Evolutionary conservation across 2,797 vertebrate genomes (phyloP).

Genomic region (Tiaroga cobitis): DNA sequence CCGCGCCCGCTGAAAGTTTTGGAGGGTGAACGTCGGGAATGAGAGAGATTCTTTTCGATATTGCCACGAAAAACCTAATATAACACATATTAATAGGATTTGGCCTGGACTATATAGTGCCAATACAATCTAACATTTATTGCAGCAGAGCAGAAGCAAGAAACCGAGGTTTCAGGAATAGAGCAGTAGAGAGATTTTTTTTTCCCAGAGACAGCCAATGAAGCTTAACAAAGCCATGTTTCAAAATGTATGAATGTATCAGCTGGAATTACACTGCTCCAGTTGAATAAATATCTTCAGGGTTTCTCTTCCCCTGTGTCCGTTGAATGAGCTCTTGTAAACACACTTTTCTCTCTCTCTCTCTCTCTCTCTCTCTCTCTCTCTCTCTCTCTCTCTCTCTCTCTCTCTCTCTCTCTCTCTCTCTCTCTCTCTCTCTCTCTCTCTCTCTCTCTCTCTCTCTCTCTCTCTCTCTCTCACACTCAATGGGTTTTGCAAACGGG

Average conservation of each 20-base stretch:
- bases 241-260: conserved; percentile 53
- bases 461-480: background rate
- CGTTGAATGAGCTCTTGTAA: conserved; percentile 51
- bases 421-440: background rate
- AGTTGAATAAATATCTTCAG: conserved; percentile 58
- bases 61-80: conserved; percentile 35
- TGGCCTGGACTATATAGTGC: conserved; percentile 37
- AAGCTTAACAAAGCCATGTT: conserved; percentile 54
- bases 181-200: conserved; percentile 37
- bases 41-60: conserved; percentile 30
- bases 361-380: background rate
- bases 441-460: background rate
- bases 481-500: conserved; percentile 11
- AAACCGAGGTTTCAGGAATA: conserved; percentile 21
- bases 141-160: conserved; percentile 38
- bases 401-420: background rate
- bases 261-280: conserved; percentile 53
- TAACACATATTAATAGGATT: conserved; percentile 53
- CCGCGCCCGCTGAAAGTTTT: background rate
- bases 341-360: conserved; percentile 1
- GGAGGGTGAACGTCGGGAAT: background rate
- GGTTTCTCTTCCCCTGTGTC: conserved; percentile 46
- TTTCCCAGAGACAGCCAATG: conserved; percentile 39
- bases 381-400: too few species aligned
- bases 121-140: conserved; percentile 50